Conservation (phyloP, 1,140 invertebrate genomes). For the Saxidomus purpurata region DNA sequence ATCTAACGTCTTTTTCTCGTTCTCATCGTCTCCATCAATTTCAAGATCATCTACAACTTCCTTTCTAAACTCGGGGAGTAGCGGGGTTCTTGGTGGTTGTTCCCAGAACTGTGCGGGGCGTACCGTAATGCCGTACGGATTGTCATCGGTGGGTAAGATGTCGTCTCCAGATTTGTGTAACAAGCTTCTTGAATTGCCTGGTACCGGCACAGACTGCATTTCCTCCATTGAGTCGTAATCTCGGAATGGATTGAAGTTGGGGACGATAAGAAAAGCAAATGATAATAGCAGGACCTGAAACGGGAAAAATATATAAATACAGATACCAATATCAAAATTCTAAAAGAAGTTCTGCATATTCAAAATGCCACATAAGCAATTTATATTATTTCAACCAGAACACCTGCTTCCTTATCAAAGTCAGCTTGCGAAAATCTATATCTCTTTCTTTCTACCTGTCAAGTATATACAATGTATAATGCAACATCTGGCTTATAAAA, state of each 20-base stretch:
- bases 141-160: constrained; percentile 46
- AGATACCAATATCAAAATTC: constrained; percentile 6
- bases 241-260: constrained; percentile 80
- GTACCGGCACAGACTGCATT: constrained; percentile 65
- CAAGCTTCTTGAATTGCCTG: constrained; percentile 78
- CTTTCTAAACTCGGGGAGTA: background rate
- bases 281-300: constrained; percentile 81
- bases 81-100: constrained; percentile 72
- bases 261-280: constrained; percentile 81
- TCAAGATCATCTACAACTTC: constrained; percentile 22
- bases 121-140: constrained; percentile 78
- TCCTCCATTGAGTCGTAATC: constrained; percentile 61
- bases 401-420: too few relatives aligned
- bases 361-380: too few relatives aligned
- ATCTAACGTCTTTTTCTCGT: background rate
- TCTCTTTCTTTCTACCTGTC: too few relatives aligned
- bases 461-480: too few relatives aligned
- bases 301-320: constrained; percentile 33
- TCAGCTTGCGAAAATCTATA: too few relatives aligned
- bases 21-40: background rate
- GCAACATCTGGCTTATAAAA: constrained; percentile 89
- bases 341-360: too few relatives aligned
- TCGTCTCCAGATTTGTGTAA: constrained; percentile 69
- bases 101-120: constrained; percentile 76
- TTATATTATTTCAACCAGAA: too few relatives aligned